Conservation (phyloP, 2,888 invertebrate species). For the Scaptomyza flava region DNA sequence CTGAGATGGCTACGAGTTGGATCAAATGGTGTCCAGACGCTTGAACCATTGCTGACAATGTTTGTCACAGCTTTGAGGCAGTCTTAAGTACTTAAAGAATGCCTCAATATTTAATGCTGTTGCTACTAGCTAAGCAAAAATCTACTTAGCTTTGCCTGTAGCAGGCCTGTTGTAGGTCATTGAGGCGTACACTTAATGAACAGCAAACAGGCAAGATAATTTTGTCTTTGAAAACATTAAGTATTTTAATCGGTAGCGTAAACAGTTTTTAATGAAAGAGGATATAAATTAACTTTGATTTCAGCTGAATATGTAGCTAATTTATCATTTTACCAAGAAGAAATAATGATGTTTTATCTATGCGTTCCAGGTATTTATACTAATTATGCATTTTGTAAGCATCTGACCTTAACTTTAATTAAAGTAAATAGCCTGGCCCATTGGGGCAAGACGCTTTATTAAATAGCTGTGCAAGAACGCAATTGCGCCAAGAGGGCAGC, state of each 20-base stretch:
- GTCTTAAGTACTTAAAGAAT: conserved; percentile 13
- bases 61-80: not conserved
- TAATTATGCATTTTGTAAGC: not conserved
- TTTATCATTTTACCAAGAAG: not conserved
- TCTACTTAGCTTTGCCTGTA: not conserved
- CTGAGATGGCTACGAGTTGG: conserved; percentile 5
- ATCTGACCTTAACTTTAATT: conserved; percentile 13
- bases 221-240: conserved; percentile 1
- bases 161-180: not conserved
- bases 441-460: conserved; percentile 6
- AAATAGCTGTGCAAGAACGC: not conserved
- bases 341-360: not conserved
- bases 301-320: not conserved
- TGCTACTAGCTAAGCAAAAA: not conserved
- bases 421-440: conserved; percentile 2
- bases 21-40: not conserved
- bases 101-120: conserved; percentile 25
- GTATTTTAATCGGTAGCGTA: conserved; percentile 3
- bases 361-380: not conserved
- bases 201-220: not conserved
- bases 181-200: conserved; percentile 2
- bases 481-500: conserved; percentile 1
- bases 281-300: not conserved
- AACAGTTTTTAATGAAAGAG: not conserved
- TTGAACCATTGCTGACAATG: not conserved